Evolutionary conservation across 2,888 invertebrate species (phyloP).

Genomic region (Molanna angustata): DNA sequence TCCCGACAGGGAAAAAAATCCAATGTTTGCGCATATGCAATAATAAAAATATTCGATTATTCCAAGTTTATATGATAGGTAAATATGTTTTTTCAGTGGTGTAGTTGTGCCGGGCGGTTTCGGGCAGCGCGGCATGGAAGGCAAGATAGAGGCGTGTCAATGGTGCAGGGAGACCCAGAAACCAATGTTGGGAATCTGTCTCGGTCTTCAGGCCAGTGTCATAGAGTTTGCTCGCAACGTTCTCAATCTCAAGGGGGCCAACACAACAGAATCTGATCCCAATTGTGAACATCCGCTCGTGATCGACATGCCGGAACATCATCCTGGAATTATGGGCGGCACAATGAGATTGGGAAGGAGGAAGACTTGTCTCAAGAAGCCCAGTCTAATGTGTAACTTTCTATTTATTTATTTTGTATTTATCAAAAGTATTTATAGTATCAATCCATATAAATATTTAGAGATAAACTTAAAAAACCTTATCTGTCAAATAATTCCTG

Average conservation of each 20-base stretch:
- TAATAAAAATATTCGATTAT: no score
- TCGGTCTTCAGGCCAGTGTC: constrained; percentile 96
- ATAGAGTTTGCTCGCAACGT: constrained; percentile 93
- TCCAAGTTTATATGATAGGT: no score
- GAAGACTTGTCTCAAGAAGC: constrained; percentile 75
- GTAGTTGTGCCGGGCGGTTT: constrained; percentile 98
- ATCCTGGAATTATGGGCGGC: constrained; percentile 88
- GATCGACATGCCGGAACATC: constrained; percentile 99
- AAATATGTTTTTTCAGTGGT: constrained; percentile 65
- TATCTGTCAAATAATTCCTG: no score
- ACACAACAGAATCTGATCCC: constrained; percentile 82
- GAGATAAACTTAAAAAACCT: no score
- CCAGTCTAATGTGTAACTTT: constrained; percentile 63
- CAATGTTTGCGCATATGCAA: no score
- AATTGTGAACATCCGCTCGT: constrained; percentile 76
- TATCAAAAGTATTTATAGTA: no score
- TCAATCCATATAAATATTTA: no score
- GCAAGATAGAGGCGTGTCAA: constrained; percentile 89
- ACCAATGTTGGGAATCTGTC: constrained; percentile 93
- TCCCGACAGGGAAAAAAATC: no score
- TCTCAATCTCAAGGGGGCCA: constrained; percentile 71
- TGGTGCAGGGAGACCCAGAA: constrained; percentile 90
- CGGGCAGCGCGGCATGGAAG: constrained; percentile 92
- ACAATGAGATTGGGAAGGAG: constrained; percentile 98
- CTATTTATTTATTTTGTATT: no score